phyloP scores from a whole-genome alignment of 1,140 invertebrate species.

The Leucophenga varia region DNA sequence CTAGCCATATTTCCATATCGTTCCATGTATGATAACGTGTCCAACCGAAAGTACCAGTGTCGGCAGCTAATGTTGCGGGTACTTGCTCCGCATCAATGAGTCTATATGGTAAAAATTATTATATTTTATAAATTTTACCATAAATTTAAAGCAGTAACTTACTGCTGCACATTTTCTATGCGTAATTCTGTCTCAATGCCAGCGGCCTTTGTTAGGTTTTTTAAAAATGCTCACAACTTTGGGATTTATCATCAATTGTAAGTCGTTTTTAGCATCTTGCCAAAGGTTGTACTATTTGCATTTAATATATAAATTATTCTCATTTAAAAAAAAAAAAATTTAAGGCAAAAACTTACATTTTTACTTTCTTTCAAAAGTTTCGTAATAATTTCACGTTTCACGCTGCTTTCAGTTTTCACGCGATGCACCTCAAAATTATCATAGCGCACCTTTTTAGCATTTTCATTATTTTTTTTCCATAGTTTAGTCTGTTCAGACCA shows the following conservation, averaged over 20 bases:
- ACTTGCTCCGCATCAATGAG: slow-evolving; percentile 24
- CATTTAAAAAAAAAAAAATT: no score
- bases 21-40: slow-evolving; percentile 51
- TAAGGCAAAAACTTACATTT: slow-evolving; percentile 23
- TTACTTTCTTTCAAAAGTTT: slow-evolving; percentile 13
- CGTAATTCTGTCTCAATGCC: slow-evolving; percentile 24
- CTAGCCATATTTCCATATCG: slow-evolving; percentile 59
- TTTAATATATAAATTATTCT: not conserved
- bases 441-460: slow-evolving; percentile 37
- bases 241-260: slow-evolving; percentile 37
- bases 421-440: slow-evolving; percentile 34
- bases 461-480: no score
- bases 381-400: slow-evolving; percentile 13
- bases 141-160: no score
- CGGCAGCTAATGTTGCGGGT: not conserved
- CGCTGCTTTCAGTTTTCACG: slow-evolving; percentile 20
- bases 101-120: no score
- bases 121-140: no score
- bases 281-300: slow-evolving; percentile 40
- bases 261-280: slow-evolving; percentile 21
- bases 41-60: slow-evolving; percentile 44
- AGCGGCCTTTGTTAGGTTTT: not conserved
- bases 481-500: no score
- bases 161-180: slow-evolving; percentile 38
- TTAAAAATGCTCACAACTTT: slow-evolving; percentile 10